A percentile compares a stretch with the other conserved stretches of the same genome.
Evolutionary conservation across 2,797 vertebrate species (phyloP).

Genomic region (Brachyalestes nurse): DNA sequence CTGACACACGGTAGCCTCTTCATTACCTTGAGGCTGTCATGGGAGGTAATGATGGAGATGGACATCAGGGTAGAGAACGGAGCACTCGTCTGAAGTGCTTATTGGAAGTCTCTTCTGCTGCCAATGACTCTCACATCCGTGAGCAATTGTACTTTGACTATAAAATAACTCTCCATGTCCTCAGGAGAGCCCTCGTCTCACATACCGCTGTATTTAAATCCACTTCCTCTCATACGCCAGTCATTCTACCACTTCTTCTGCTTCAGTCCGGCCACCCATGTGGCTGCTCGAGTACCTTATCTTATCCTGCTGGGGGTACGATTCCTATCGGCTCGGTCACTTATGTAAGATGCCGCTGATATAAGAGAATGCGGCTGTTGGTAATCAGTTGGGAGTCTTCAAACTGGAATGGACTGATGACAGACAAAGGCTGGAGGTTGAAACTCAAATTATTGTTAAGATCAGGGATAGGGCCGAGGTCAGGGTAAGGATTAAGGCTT

Average conservation of each 20-base stretch:
- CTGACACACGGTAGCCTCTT: constrained; percentile 61
- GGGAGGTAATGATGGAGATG: constrained; percentile 70
- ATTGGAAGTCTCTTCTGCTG: constrained; percentile 10
- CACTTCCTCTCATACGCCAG: background rate
- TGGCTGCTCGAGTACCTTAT: background rate
- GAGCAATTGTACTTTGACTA: constrained; percentile 10
- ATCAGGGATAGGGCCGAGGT: too few relatives aligned
- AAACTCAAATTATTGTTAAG: too few relatives aligned
- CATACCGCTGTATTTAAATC: background rate
- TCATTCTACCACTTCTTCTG: background rate
- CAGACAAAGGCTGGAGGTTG: too few relatives aligned
- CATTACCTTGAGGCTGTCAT: constrained; percentile 69
- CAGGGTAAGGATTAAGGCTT: too few relatives aligned
- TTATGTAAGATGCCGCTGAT: too few relatives aligned
- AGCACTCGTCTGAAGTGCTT: constrained; percentile 33
- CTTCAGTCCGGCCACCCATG: background rate
- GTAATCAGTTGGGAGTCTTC: too few relatives aligned
- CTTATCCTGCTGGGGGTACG: too few relatives aligned
- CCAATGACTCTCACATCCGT: background rate
- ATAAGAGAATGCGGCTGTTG: too few relatives aligned
- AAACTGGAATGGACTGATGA: too few relatives aligned
- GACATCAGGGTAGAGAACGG: constrained; percentile 54
- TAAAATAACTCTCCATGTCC: constrained; percentile 23
- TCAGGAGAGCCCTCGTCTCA: background rate
- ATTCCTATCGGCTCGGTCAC: too few relatives aligned